A percentile compares a stretch with the other conserved stretches of the same genome.
Evolutionary conservation across 2,888 invertebrate species (phyloP).

Genomic region (Clitarchus hookeri): DNA sequence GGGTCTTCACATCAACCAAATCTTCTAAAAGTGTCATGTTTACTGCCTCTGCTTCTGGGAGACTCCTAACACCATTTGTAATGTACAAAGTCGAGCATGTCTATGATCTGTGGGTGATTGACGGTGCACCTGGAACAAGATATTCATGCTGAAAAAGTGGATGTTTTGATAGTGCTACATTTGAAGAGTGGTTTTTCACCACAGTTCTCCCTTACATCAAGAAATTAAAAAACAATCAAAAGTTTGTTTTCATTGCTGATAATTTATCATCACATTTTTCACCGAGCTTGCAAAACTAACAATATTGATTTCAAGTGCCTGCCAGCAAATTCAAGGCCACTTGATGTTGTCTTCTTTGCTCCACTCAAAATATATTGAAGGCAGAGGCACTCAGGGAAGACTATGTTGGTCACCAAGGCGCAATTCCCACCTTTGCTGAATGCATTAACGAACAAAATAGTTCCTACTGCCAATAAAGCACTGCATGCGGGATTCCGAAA

Average conservation of each 20-base stretch:
- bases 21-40: slow-evolving; percentile 15
- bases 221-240: neutral
- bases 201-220: neutral
- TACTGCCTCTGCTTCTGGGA: slow-evolving; percentile 16
- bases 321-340: slow-evolving; percentile 16
- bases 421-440: neutral
- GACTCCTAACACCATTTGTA: neutral
- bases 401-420: neutral
- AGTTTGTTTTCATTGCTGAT: slow-evolving; percentile 5
- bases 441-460: neutral
- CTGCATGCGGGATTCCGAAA: slow-evolving; percentile 15
- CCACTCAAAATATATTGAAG: slow-evolving; percentile 12
- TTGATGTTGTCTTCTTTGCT: slow-evolving; percentile 12
- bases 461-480: neutral
- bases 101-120: slow-evolving; percentile 16
- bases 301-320: slow-evolving; percentile 12
- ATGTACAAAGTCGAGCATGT: slow-evolving; percentile 4
- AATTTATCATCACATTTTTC: slow-evolving; percentile 19
- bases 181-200: neutral
- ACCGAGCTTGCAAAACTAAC: neutral
- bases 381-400: neutral
- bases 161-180: neutral
- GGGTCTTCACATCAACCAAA: neutral
- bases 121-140: neutral
- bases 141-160: slow-evolving; percentile 15